Evolutionary conservation across 2,113 vertebrate species (phyloP).

Genomic region (Calyptommatus sinebrachiatus): DNA sequence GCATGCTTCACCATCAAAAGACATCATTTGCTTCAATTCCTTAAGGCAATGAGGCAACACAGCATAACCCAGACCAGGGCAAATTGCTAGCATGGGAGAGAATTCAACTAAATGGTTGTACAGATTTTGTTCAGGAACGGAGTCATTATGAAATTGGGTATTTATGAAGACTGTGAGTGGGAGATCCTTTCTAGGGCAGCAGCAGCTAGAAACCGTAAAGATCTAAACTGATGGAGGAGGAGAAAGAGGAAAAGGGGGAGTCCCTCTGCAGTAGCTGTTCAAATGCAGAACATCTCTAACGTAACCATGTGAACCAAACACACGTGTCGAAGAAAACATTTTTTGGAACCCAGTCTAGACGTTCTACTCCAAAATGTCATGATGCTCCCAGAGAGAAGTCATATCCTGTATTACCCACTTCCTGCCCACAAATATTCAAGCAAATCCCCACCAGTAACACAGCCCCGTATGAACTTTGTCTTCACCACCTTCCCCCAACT

Average conservation of each 20-base stretch:
- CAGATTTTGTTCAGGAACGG: conserved; percentile 24
- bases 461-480: background rate
- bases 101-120: background rate
- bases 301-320: background rate
- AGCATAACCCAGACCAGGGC: background rate
- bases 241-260: background rate
- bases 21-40: background rate
- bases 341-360: conserved; percentile 30
- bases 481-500: background rate
- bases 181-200: conserved; percentile 17
- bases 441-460: conserved; percentile 20
- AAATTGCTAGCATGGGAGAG: background rate
- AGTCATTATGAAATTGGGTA: no score
- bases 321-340: background rate
- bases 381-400: conserved; percentile 30
- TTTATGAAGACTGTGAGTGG: conserved; percentile 7
- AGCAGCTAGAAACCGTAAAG: background rate
- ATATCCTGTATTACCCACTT: conserved; percentile 65
- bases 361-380: background rate
- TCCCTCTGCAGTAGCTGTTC: conserved; percentile 17
- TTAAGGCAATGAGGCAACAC: background rate
- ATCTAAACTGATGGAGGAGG: background rate
- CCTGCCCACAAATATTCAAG: conserved; percentile 50
- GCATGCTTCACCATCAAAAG: background rate
- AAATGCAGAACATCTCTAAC: background rate